Conservation (phyloP, 1,140 invertebrate genomes). For the Tetragonula clypearis region DNA sequence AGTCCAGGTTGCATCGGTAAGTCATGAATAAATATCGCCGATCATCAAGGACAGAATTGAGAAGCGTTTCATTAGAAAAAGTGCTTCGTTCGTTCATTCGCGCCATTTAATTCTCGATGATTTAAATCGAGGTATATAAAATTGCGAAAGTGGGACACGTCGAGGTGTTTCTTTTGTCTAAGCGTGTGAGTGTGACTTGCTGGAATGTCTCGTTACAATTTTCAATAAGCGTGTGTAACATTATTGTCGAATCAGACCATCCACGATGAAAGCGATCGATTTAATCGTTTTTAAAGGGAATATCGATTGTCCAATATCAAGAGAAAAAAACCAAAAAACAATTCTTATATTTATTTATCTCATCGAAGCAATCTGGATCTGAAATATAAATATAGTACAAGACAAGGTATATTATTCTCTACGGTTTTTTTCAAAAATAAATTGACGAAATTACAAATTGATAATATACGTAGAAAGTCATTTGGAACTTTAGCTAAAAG, state of each 20-base stretch:
- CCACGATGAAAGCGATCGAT: background rate
- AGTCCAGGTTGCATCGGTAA: background rate
- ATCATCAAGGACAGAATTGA: background rate
- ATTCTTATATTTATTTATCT: background rate
- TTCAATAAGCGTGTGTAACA: background rate
- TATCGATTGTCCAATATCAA: background rate
- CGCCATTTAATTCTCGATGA: background rate
- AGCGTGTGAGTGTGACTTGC: background rate
- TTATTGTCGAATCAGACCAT: background rate
- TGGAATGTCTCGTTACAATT: background rate
- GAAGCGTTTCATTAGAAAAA: slow-evolving; percentile 5
- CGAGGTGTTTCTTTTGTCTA: background rate
- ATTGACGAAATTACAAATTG: too few species aligned
- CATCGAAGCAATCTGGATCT: background rate
- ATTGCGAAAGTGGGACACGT: background rate
- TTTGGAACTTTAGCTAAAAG: too few species aligned
- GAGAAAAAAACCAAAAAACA: background rate
- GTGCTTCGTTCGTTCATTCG: background rate
- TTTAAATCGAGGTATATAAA: slow-evolving; percentile 7
- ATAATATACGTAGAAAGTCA: too few species aligned
- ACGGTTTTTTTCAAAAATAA: too few species aligned
- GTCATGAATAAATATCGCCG: background rate
- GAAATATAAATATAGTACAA: too few species aligned
- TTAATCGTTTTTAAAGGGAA: background rate
- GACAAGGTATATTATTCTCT: too few species aligned